These are phyloP conservation scores for Ptychobarbus kaznakovi DNA, from an alignment of 2,797 vertebrate genomes.

Conservation along the genomic window DNA sequence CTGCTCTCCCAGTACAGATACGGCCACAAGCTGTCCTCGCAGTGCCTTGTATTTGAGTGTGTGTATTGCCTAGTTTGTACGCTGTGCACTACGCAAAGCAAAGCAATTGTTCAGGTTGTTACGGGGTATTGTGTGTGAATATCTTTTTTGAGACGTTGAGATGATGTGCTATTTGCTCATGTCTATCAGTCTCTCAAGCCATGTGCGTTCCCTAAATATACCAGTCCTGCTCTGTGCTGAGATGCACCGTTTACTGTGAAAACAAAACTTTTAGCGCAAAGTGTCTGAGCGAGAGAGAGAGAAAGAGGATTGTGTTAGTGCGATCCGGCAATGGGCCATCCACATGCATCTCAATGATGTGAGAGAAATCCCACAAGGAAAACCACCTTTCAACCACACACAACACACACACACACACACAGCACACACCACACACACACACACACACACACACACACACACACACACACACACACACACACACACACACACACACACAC, in stretches of 20 bases:
- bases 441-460: too few relatives aligned
- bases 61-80: conserved; percentile 17
- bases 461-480: too few relatives aligned
- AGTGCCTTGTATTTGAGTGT: background rate
- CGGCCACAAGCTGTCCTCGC: conserved; percentile 1
- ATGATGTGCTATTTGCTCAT: background rate
- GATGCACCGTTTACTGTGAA: conserved; percentile 7
- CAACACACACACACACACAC: too few relatives aligned
- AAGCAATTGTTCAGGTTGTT: background rate
- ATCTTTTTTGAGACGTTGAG: conserved; percentile 18
- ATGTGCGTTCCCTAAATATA: conserved; percentile 27
- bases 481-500: too few relatives aligned
- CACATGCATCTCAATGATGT: conserved; percentile 43
- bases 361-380: conserved; percentile 37
- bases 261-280: conserved; percentile 29
- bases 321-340: background rate
- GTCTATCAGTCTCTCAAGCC: background rate
- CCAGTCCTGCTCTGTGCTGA: conserved; percentile 17
- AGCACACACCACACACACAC: too few relatives aligned
- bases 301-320: conserved; percentile 24
- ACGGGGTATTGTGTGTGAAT: background rate
- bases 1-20: conserved; percentile 17
- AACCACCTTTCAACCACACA: conserved; percentile 36
- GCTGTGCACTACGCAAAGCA: conserved; percentile 4
- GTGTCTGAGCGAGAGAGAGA: conserved; percentile 24